A percentile compares a stretch with the other conserved stretches of the same genome.
phyloP scores from a whole-genome alignment of 2,888 invertebrate species.

The Calameuta pallipes region DNA sequence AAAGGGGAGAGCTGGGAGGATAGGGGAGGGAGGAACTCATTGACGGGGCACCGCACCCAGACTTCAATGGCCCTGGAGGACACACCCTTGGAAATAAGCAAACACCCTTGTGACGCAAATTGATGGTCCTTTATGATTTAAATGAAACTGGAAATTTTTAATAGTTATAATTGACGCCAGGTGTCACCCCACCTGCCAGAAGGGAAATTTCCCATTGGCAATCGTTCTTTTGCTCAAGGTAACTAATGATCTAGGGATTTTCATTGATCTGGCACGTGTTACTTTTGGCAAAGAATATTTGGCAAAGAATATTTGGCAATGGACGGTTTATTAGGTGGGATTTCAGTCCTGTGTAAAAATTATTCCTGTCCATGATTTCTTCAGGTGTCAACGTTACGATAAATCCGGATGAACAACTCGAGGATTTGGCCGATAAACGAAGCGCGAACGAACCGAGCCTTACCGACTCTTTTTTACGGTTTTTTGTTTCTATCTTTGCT shows the following conservation, averaged over 20 bases:
- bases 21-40: slow-evolving; percentile 21
- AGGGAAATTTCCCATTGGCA: too few relatives aligned
- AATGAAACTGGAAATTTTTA: background rate
- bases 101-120: slow-evolving; percentile 37
- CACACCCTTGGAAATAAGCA: slow-evolving; percentile 47
- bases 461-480: background rate
- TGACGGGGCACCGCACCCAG: slow-evolving; percentile 42
- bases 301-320: too few relatives aligned
- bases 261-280: too few relatives aligned
- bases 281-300: too few relatives aligned
- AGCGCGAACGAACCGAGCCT: background rate
- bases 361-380: background rate
- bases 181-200: background rate
- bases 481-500: background rate
- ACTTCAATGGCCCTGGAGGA: slow-evolving; percentile 36
- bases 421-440: background rate
- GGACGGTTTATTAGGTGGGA: background rate
- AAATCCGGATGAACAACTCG: background rate
- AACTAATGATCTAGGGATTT: too few relatives aligned
- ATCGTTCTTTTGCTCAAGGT: too few relatives aligned
- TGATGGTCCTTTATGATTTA: slow-evolving; percentile 8
- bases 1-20: background rate
- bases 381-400: background rate
- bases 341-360: too few relatives aligned
- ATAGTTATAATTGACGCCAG: background rate